Base-by-base conservation (phyloP, 53 echinoderm and acorn worm species). In the Zoroaster sp. region DNA sequence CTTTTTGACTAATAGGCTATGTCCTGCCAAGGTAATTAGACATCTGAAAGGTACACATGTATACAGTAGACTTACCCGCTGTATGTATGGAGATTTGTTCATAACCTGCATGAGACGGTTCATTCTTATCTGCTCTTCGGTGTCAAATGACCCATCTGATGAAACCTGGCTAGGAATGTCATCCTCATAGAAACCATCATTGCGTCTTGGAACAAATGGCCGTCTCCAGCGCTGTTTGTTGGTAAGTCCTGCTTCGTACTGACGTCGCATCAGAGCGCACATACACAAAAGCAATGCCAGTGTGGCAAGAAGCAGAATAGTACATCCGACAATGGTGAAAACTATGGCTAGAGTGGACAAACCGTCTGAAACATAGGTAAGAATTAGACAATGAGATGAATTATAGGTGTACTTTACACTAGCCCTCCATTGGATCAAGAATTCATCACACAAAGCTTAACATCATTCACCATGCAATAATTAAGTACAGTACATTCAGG, bases 81-180 rank as follows among this genome's bases (percentile, higher is more conserved):
- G 44, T 45, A 94, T 85, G 15, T 92, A 78, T 3, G 92, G 87
- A 20, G 92, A 89, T 15, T 92, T 90, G 12, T 83, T 77, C 80
- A 94, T 94, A 32, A 92, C 94, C 20, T 89, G 77, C 18, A 81
- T 92, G 40, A 92, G 55, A 30, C 87, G 90, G 37, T 87, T 59
- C 94, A 94, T 88, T 15, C 94, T 43, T 8, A 77, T 72, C 33
- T 94, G 92, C 69, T 89, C 89, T 18, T 91, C 90, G 4, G 32
- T 28, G 23, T 20, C 5, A 30, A 21, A 2, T 3, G 25, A 23
- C 31, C 30, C 20, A 0, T 75, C 45, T 15, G 36, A 21, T 31
- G 46, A 75, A 30, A 21, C 2, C 11, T 30, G 44, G 25, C 32
- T 32, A 4, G 9, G 13, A 1, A 1, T 11, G 30, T 14, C 25